Conservation (phyloP, 1,140 invertebrate genomes). For the Dreissena polymorpha region DNA sequence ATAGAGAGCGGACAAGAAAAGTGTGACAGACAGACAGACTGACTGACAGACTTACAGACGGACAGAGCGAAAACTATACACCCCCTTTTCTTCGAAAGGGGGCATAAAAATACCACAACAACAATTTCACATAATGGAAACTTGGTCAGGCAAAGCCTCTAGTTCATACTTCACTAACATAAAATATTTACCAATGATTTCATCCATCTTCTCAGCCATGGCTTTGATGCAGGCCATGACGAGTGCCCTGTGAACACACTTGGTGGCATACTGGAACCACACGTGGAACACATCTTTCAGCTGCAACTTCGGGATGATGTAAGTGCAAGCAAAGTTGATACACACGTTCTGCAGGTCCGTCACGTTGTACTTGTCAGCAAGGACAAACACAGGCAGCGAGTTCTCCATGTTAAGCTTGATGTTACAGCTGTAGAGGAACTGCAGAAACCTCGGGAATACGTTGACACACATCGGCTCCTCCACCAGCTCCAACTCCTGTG, state of each 20-base stretch:
- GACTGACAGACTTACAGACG: too few species aligned
- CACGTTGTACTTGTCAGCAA: conserved; percentile 81
- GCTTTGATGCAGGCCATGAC: conserved; percentile 76
- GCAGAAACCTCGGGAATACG: conserved; percentile 79
- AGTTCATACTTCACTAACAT: too few species aligned
- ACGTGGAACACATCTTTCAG: conserved; percentile 80
- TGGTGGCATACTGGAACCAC: conserved; percentile 81
- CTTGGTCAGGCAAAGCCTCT: too few species aligned
- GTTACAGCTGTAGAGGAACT: conserved; percentile 80
- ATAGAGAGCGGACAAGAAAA: too few species aligned
- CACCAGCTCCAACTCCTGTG: conserved; percentile 77
- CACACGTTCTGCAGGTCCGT: conserved; percentile 79
- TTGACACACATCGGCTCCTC: conserved; percentile 77
- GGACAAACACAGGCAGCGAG: conserved; percentile 77
- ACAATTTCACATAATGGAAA: not conserved
- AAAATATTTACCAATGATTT: conserved; percentile 67
- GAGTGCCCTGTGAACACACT: conserved; percentile 77
- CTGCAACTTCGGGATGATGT: conserved; percentile 78
- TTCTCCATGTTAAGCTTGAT: conserved; percentile 78
- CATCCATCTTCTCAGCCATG: conserved; percentile 78
- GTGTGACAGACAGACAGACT: too few species aligned
- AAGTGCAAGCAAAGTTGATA: conserved; percentile 78
- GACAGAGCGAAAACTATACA: too few species aligned
- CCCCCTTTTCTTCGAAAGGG: too few species aligned
- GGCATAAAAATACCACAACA: not conserved